Conservation (phyloP, 2,113 vertebrate species). For the Ptilonorhynchus violaceus region DNA sequence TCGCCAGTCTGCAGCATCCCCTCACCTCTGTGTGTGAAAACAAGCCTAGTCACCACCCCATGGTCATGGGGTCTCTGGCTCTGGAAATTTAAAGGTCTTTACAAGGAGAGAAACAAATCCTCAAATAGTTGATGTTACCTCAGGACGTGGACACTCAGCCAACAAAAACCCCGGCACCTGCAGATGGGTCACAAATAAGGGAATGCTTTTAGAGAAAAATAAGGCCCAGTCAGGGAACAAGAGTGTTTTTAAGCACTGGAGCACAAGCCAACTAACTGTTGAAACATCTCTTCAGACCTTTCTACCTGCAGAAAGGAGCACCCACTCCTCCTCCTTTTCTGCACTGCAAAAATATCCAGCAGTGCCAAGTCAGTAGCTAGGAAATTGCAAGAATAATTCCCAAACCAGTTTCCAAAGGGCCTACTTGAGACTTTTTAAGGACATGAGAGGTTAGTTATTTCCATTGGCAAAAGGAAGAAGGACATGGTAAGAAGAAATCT, state of each 20-base stretch:
- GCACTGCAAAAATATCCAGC: not conserved
- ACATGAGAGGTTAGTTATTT: not conserved
- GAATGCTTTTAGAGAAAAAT: not conserved
- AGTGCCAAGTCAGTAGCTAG: not conserved
- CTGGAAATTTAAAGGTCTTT: not conserved
- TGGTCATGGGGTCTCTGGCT: not conserved
- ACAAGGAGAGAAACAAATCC: not conserved
- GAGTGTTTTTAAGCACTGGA: not conserved
- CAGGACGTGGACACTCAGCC: not conserved
- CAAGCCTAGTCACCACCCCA: not conserved
- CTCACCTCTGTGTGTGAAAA: not conserved
- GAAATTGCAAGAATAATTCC: not conserved
- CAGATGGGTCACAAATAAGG: not conserved
- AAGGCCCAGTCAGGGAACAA: not conserved
- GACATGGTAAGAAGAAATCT: not conserved
- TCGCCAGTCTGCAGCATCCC: not conserved
- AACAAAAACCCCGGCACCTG: conserved; percentile 1
- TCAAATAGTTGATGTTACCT: not conserved
- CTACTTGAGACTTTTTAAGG: not conserved
- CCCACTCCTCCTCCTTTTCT: not conserved
- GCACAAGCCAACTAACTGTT: not conserved
- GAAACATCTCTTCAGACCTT: not conserved
- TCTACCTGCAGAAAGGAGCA: not conserved
- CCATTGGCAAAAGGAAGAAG: not conserved
- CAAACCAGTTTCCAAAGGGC: not conserved